Conservation (phyloP, 2,113 vertebrate genomes). For the Tupaia chinensis region DNA sequence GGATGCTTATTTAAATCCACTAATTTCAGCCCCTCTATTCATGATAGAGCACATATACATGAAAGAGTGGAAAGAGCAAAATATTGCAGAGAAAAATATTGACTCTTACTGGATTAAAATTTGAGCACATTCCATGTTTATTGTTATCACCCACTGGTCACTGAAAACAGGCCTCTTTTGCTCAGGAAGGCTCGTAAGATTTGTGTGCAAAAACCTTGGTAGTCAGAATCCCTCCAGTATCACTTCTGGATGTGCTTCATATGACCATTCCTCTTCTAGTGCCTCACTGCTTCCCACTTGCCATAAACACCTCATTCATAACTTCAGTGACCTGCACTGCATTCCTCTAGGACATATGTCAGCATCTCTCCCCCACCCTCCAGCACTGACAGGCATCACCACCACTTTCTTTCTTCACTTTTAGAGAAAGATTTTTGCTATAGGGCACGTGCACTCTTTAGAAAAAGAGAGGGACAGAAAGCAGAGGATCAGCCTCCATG, state of each 20-base stretch:
- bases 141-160: not conserved
- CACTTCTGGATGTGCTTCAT: not conserved
- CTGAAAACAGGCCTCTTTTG: rapidly evolving
- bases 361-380: not conserved
- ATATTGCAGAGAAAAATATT: not conserved
- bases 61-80: no score
- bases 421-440: no score
- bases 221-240: not conserved
- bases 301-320: not conserved
- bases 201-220: not conserved
- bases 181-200: not conserved
- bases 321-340: not conserved
- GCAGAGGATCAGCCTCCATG: no score
- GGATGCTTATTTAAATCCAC: not conserved
- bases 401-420: no score
- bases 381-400: no score
- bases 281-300: not conserved
- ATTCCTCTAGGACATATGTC: not conserved
- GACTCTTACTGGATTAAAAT: not conserved
- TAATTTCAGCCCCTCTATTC: not conserved
- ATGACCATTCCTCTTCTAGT: not conserved
- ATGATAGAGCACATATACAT: no score
- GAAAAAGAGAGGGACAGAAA: no score
- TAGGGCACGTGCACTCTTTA: no score
- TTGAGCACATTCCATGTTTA: not conserved